Conservation (phyloP, 2,888 invertebrate genomes). For the Oscheius sp. region DNA sequence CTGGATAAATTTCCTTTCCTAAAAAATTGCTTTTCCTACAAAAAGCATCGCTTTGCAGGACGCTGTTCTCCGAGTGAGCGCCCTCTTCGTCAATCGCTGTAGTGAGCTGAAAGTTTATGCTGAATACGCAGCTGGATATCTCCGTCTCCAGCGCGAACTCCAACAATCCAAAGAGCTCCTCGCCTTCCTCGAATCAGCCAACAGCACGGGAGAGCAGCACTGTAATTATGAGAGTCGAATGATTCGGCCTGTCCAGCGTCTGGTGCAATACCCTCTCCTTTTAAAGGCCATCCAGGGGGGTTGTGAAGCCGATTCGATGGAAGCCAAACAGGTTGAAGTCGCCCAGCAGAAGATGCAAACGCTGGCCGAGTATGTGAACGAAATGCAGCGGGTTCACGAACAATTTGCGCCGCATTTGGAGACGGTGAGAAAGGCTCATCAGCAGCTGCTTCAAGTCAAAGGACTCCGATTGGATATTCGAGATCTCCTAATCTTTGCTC, state of each 20-base stretch:
- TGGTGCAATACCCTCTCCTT: conserved; percentile 60
- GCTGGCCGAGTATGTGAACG: conserved; percentile 64
- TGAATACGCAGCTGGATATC: conserved; percentile 64
- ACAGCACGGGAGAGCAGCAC: conserved; percentile 53
- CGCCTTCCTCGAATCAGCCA: conserved; percentile 48
- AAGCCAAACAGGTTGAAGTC: conserved; percentile 46
- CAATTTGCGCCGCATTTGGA: conserved; percentile 55
- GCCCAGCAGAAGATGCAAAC: conserved; percentile 61
- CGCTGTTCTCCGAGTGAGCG: conserved; percentile 56
- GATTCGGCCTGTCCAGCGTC: conserved; percentile 66
- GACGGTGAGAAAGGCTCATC: conserved; percentile 36
- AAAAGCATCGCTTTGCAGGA: conserved; percentile 39
- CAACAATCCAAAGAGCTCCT: conserved; percentile 45
- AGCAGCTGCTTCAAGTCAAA: conserved; percentile 32
- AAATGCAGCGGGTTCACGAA: conserved; percentile 66
- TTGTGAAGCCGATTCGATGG: conserved; percentile 41
- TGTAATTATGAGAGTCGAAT: conserved; percentile 58
- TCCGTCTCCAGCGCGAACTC: conserved; percentile 58
- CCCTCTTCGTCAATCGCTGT: conserved; percentile 62
- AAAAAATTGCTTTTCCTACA: too few relatives aligned
- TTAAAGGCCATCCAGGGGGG: conserved; percentile 46
- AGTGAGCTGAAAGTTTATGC: conserved; percentile 63
- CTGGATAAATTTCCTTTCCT: too few relatives aligned
- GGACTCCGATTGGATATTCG: conserved; percentile 51
- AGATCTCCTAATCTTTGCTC: conserved; percentile 54